phyloP scores from a whole-genome alignment of 2,888 invertebrate species.

The Nasonia oneida region DNA sequence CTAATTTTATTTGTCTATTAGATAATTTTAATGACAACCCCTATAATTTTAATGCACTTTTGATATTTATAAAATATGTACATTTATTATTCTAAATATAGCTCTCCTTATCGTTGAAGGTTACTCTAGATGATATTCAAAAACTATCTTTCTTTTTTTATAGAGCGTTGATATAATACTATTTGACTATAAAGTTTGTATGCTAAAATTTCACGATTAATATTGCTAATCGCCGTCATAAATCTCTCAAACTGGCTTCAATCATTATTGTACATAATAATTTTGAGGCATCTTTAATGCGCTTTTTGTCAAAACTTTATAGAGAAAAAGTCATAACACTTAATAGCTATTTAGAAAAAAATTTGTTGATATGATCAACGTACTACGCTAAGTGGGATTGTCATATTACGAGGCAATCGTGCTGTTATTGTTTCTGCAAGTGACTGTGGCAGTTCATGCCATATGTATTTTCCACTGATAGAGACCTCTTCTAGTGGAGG shows the following conservation, averaged over 20 bases:
- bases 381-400: conserved; percentile 90
- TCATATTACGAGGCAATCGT: conserved; percentile 88
- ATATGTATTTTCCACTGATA: conserved; percentile 92
- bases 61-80: conserved; percentile 50
- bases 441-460: conserved; percentile 89
- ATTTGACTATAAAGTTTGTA: conserved; percentile 19
- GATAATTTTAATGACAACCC: conserved; percentile 33
- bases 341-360: conserved; percentile 17
- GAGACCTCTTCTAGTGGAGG: conserved; percentile 92
- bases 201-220: not conserved
- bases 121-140: not conserved
- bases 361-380: conserved; percentile 80
- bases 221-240: not conserved
- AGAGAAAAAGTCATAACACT: conserved; percentile 27
- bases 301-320: not conserved
- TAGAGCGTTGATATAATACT: conserved; percentile 22
- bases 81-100: conserved; percentile 27
- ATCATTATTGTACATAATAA: conserved; percentile 33
- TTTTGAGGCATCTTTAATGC: conserved; percentile 35
- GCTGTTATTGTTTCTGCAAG: conserved; percentile 85
- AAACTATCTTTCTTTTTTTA: not conserved
- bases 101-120: not conserved
- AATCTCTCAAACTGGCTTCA: not conserved
- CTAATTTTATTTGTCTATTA: not conserved
- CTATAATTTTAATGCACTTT: conserved; percentile 39